Evolutionary conservation across 2,888 invertebrate species (phyloP), one percentile per base, ranked within the genome.

Genomic region (Mythimna lalbum): DNA sequence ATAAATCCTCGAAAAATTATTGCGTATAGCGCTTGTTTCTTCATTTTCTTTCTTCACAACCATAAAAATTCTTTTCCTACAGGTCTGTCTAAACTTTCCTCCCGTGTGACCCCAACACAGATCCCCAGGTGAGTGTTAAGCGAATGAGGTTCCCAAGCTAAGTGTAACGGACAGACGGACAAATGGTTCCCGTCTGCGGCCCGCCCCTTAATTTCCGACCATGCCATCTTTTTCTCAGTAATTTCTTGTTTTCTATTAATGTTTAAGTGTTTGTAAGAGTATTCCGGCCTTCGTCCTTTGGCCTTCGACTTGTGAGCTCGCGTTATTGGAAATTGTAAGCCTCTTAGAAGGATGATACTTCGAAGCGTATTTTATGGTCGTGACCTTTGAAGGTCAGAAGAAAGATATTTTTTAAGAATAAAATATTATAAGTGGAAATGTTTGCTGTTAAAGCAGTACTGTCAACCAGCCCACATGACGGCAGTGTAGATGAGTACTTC

Each of bases 91-190:
- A 12, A 62, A 76, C 52, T 76, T 66, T 31, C 0, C 0, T 12
- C 33, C 79, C 86, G 75, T 90, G 50, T 78, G 14, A 78, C 74
- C 63, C 31, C 68, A 12, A 19, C 64, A 61, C 53, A 82, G 88
- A 81, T 91, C 90, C 91, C 91, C 91, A 91, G 91, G 91, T 91
- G 91, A 89, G 89, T 89, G 88, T 91, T 89, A 90, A 88, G 82
- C 86, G 90, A 90, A 91, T 91, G 90, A 91, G 90, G 85, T 89
- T 84, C 81, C 84, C 83, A 75, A 87, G 85, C 88, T 88, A 88
- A 89, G 88, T 86, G 86, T 88, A 89, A 86, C 89, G 85, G 90
- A 90, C 90, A 88, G 90, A 89, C 87, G 86, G 86, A 90, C 89
- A 89, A 88, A 90, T 87, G 86, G 85, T 77, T 75, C 87, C 86